Evolutionary conservation across 2,113 vertebrate genomes (phyloP).

Genomic region (Cololabis saira): DNA sequence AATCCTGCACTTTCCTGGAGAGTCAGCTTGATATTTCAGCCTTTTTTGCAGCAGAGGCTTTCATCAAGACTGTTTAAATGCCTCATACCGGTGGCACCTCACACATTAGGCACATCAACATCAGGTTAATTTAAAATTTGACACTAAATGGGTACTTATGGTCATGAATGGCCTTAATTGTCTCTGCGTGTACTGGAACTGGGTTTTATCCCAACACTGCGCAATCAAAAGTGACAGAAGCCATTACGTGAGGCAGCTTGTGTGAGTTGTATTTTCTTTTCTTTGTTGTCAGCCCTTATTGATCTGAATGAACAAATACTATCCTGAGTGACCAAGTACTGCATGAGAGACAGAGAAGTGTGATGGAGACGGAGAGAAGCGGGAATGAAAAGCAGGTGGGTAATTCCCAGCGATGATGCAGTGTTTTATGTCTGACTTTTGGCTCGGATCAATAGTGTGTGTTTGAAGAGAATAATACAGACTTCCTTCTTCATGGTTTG

Average conservation of each 20-base stretch:
- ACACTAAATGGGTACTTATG: neutral
- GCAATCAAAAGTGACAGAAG: neutral
- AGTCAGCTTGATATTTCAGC: no score
- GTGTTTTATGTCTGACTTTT: slow-evolving; percentile 48
- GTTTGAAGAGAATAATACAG: slow-evolving; percentile 40
- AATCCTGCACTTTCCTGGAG: no score
- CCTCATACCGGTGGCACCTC: no score
- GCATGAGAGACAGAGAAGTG: slow-evolving; percentile 16
- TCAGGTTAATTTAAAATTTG: neutral
- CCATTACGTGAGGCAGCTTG: neutral
- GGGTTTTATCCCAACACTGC: neutral
- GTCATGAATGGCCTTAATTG: neutral
- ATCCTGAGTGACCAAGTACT: neutral
- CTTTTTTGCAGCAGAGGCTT: no score
- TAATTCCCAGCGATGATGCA: slow-evolving; percentile 37
- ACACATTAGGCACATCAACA: no score
- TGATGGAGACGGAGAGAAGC: slow-evolving; percentile 1
- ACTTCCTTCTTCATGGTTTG: slow-evolving; percentile 24
- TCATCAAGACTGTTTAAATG: no score
- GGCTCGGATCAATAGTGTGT: slow-evolving; percentile 50
- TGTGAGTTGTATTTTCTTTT: slow-evolving; percentile 30
- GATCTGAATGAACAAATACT: slow-evolving; percentile 38
- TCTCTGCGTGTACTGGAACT: neutral
- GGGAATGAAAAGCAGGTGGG: slow-evolving; percentile 14
- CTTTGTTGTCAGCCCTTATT: slow-evolving; percentile 21